A percentile compares a stretch with the other conserved stretches of the same genome.
Conservation (phyloP, 2,113 vertebrate genomes). For the Limnothrissa miodon region DNA sequence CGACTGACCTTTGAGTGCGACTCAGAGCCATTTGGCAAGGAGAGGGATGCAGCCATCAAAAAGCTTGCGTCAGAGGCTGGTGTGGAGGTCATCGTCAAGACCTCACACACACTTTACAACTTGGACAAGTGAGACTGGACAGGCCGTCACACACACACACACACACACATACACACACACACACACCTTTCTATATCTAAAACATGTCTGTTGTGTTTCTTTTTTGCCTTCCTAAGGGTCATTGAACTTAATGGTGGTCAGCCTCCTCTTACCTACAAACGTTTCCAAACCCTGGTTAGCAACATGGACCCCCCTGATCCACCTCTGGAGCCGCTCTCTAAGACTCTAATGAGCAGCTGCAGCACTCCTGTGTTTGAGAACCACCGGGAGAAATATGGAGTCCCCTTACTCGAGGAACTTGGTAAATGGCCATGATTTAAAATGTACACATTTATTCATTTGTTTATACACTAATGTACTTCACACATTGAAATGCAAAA, state of each 20-base stretch:
- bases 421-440: conserved; percentile 39
- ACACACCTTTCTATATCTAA: neutral
- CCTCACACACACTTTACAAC: conserved; percentile 59
- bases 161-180: neutral
- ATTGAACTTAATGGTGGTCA: conserved; percentile 54
- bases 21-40: conserved; percentile 61
- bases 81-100: conserved; percentile 52
- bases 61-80: conserved; percentile 58
- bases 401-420: conserved; percentile 57
- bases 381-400: conserved; percentile 51
- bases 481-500: too few species aligned
- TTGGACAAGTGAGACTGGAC: conserved; percentile 49
- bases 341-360: conserved; percentile 44
- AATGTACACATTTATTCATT: neutral
- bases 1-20: conserved; percentile 59
- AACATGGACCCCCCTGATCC: conserved; percentile 49
- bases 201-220: neutral
- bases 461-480: too few species aligned
- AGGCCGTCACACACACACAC: too few species aligned
- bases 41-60: conserved; percentile 56
- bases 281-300: conserved; percentile 56
- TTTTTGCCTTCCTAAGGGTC: conserved; percentile 37
- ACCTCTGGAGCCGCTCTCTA: conserved; percentile 42
- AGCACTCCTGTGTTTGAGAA: conserved; percentile 45
- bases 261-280: conserved; percentile 58